Evolutionary conservation across 2,797 vertebrate species (phyloP), one percentile per base, ranked within the genome.

Genomic region (Melanotaenia trifasciata): DNA sequence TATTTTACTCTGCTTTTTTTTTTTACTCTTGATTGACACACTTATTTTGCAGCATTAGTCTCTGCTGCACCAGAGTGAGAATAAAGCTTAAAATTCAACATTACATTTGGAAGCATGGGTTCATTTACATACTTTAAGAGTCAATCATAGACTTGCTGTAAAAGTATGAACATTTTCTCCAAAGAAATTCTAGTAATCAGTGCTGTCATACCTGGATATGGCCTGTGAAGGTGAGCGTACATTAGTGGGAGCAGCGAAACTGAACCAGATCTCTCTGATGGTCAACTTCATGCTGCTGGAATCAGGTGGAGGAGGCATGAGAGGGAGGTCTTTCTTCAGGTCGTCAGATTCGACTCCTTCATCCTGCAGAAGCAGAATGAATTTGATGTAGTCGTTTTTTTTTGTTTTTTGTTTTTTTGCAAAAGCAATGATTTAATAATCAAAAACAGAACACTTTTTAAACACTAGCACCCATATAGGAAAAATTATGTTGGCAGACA

Each of bases 341-440:
- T 99, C 97, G 78, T 99, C 98, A 13, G 98, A 99, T 90, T 99
- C 98, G 36, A 99, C 98, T 0, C 98, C 98, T 95, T 99, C 98
- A 67, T 99, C 98, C 98, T 99, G 14, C 26, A 81, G 28, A 47
- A 64, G 24, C 14, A 61, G 6, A 59, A 12, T 4, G 59, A 3
- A n/a, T n/a, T n/a, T n/a, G n/a, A n/a, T n/a, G n/a, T n/a, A n/a
- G n/a, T n/a, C n/a, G n/a, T n/a, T n/a, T n/a, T n/a, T n/a, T n/a
- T n/a, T n/a, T n/a, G n/a, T n/a, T n/a, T n/a, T n/a, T n/a, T n/a
- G n/a, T n/a, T 28, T 28, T 28, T 28, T 28, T 28, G 28, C 28
- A 28, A 28, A 28, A 28, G 28, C 32, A 33, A 33, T 33, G 32
- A 9, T 33, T 33, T 33, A 8, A 33, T 33, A 33, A 22, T 50